Conservation (phyloP, 2,888 invertebrate species). For the Silvanus unidentatus region DNA sequence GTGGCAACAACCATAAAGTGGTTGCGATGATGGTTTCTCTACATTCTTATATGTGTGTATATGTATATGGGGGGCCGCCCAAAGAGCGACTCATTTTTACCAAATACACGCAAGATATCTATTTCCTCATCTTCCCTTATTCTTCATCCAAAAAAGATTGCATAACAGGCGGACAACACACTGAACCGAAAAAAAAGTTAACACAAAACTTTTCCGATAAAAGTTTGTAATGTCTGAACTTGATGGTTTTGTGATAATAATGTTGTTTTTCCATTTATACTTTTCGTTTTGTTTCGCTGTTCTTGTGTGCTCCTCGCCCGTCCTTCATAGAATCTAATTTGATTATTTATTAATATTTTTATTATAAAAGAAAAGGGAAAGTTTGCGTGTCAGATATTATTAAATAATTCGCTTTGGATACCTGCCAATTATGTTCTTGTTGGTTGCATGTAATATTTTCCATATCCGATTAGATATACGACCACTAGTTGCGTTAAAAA, state of each 20-base stretch:
- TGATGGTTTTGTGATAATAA: constrained; percentile 3
- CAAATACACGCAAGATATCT: too few relatives aligned
- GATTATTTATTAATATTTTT: too few relatives aligned
- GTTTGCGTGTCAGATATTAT: neutral
- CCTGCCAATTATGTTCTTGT: constrained; percentile 44
- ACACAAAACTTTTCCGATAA: constrained; percentile 14
- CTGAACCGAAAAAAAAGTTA: constrained; percentile 12
- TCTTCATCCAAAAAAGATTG: too few relatives aligned
- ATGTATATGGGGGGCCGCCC: too few relatives aligned
- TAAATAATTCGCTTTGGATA: constrained; percentile 27
- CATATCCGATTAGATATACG: constrained; percentile 13
- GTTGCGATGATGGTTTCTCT: too few relatives aligned
- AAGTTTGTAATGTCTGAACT: constrained; percentile 5
- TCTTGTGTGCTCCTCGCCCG: neutral
- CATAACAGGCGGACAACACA: too few relatives aligned
- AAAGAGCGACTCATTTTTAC: too few relatives aligned
- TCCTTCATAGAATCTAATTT: neutral
- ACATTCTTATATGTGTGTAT: too few relatives aligned
- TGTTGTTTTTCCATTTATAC: constrained; percentile 14
- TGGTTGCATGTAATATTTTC: constrained; percentile 37
- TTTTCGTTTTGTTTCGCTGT: constrained; percentile 4
- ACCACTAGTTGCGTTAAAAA: constrained; percentile 19
- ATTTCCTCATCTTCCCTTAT: too few relatives aligned
- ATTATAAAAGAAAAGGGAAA: too few relatives aligned
- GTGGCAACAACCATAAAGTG: constrained; percentile 1